Conservation (phyloP, 2,888 invertebrate genomes). For the Sisyra nigra region DNA sequence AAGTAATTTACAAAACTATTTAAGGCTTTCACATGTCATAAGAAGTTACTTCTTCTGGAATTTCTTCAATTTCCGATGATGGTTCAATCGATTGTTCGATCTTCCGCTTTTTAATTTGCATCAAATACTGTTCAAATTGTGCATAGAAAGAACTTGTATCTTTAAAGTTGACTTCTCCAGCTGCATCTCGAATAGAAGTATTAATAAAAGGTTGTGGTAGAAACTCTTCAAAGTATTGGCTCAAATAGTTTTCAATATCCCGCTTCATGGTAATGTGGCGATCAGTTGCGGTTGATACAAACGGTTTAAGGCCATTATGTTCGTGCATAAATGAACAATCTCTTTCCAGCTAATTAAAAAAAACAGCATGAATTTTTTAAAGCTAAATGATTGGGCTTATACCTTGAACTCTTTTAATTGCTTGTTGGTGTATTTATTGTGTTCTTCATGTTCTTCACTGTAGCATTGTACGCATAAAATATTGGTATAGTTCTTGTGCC, state of each 20-base stretch:
- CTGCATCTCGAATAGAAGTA: not conserved
- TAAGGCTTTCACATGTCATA: too few relatives aligned
- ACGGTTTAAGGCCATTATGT: slow-evolving; percentile 24
- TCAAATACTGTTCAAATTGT: slow-evolving; percentile 2
- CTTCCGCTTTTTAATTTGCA: too few relatives aligned
- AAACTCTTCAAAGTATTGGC: slow-evolving; percentile 10
- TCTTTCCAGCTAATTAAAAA: slow-evolving; percentile 22
- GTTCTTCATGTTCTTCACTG: slow-evolving; percentile 21
- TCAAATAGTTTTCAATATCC: slow-evolving; percentile 24
- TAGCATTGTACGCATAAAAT: slow-evolving; percentile 30
- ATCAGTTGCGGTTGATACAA: slow-evolving; percentile 18
- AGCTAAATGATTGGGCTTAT: not conserved
- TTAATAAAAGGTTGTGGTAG: slow-evolving; percentile 5
- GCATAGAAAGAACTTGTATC: slow-evolving; percentile 3
- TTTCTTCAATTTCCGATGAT: too few relatives aligned
- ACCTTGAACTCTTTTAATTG: slow-evolving; percentile 20
- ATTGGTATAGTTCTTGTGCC: slow-evolving; percentile 24
- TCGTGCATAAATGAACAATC: slow-evolving; percentile 25
- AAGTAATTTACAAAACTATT: too few relatives aligned
- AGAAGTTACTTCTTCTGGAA: too few relatives aligned
- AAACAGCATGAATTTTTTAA: slow-evolving; percentile 5
- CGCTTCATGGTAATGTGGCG: slow-evolving; percentile 19
- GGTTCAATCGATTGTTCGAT: too few relatives aligned
- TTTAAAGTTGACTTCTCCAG: slow-evolving; percentile 1
- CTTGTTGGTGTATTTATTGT: slow-evolving; percentile 18